A percentile compares a stretch with the other conserved stretches of the same genome.
Evolutionary conservation across 2,888 invertebrate species (phyloP).

Genomic region (Blera fallax): DNA sequence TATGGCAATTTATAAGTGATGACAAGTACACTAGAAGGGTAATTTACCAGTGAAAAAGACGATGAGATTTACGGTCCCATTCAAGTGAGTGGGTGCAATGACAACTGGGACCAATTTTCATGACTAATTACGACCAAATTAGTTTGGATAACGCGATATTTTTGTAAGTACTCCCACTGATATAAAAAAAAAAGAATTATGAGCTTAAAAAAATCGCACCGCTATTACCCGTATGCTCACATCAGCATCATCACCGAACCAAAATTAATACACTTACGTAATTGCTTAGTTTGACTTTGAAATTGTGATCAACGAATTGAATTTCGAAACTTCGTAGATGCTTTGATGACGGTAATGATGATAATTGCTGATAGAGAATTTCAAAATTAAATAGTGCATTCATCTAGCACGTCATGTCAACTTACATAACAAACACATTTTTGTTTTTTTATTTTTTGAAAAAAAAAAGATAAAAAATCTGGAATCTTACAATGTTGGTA

Average conservation of each 20-base stretch:
- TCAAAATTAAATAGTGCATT: not conserved
- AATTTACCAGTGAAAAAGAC: not conserved
- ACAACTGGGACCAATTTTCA: not conserved
- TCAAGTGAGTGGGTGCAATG: not conserved
- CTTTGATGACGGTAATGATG: not conserved
- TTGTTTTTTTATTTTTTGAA: no score
- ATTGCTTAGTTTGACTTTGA: not conserved
- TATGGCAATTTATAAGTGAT: not conserved
- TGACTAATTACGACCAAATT: constrained; percentile 33
- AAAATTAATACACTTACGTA: constrained; percentile 21
- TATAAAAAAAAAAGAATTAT: not conserved
- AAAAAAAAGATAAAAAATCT: no score
- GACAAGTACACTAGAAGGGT: not conserved
- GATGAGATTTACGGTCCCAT: not conserved
- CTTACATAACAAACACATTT: not conserved
- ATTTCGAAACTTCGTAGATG: not conserved
- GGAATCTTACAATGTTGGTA: no score
- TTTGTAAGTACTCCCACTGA: constrained; percentile 28
- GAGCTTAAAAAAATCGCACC: not conserved
- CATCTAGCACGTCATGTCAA: not conserved
- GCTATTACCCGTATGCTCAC: not conserved
- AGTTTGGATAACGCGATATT: not conserved
- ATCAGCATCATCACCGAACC: constrained; percentile 1
- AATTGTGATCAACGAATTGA: not conserved
- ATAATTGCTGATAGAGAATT: not conserved